phyloP scores from a whole-genome alignment of 2,888 invertebrate species.

The Heliconius erato region DNA sequence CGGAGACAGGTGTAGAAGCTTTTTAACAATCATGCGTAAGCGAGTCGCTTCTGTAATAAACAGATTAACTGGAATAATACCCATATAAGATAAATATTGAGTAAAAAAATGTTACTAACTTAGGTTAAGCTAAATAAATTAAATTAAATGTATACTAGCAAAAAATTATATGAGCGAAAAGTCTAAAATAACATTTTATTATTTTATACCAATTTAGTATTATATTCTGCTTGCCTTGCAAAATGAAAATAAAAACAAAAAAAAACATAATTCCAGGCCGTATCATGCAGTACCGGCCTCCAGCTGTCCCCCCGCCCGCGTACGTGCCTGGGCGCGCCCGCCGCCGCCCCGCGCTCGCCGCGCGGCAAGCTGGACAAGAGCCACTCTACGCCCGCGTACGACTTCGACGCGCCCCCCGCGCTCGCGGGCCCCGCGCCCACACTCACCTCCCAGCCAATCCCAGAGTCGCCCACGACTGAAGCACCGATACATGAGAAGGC shows the following conservation, averaged over 20 bases:
- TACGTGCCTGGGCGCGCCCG: slow-evolving; percentile 85
- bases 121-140: too few relatives aligned
- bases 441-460: slow-evolving; percentile 66
- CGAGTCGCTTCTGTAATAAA: too few relatives aligned
- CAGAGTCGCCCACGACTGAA: slow-evolving; percentile 78
- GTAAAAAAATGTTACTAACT: too few relatives aligned
- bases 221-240: not conserved
- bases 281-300: slow-evolving; percentile 91
- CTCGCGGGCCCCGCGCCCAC: slow-evolving; percentile 80
- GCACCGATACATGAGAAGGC: slow-evolving; percentile 65
- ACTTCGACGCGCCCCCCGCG: slow-evolving; percentile 91
- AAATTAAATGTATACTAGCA: too few relatives aligned
- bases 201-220: not conserved
- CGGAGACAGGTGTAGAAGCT: too few relatives aligned
- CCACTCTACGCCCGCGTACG: slow-evolving; percentile 93
- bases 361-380: slow-evolving; percentile 89
- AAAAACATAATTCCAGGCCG: slow-evolving; percentile 77
- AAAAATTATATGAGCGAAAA: too few relatives aligned
- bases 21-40: too few relatives aligned
- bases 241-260: not conserved
- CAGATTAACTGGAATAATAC: too few relatives aligned
- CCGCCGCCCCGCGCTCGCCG: slow-evolving; percentile 36
- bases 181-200: too few relatives aligned
- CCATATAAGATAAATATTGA: too few relatives aligned
- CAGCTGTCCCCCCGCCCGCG: slow-evolving; percentile 89